These are phyloP conservation scores for Drosophila pruinosa DNA, from an alignment of 1,140 invertebrate genomes.

Conservation along the genomic window DNA sequence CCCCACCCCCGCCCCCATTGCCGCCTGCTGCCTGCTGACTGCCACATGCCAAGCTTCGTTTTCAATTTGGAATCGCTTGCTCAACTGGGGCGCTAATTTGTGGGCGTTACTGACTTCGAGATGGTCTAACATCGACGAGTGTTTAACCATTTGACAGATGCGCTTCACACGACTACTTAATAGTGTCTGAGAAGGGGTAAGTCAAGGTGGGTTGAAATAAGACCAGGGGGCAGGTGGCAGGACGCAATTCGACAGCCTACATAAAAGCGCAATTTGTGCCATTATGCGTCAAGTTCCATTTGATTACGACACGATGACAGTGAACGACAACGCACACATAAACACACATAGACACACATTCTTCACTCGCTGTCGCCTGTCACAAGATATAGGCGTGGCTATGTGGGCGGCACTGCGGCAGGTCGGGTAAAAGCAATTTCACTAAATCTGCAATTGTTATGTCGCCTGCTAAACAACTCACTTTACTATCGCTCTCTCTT, in stretches of 20 bases:
- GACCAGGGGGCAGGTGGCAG: not conserved
- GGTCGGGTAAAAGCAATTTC: slow-evolving; percentile 71
- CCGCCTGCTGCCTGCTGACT: not conserved
- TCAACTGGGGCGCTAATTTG: slow-evolving; percentile 59
- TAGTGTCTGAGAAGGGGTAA: not conserved
- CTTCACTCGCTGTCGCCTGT: too few species aligned
- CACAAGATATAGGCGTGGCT: slow-evolving; percentile 3
- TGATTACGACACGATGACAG: slow-evolving; percentile 77
- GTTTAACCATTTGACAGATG: slow-evolving; percentile 72
- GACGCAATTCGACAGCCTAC: slow-evolving; percentile 66
- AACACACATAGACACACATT: slow-evolving; percentile 19
- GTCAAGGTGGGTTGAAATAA: not conserved
- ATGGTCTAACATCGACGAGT: slow-evolving; percentile 28
- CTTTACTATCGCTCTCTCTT: slow-evolving; percentile 26
- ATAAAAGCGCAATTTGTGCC: slow-evolving; percentile 79
- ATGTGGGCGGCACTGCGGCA: slow-evolving; percentile 6
- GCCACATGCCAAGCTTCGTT: slow-evolving; percentile 57
- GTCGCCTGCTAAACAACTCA: slow-evolving; percentile 78
- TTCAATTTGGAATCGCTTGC: slow-evolving; percentile 62
- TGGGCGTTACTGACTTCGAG: slow-evolving; percentile 28
- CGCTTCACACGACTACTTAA: slow-evolving; percentile 22
- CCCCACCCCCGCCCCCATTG: not conserved
- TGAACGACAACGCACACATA: slow-evolving; percentile 37
- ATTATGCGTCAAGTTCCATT: slow-evolving; percentile 77
- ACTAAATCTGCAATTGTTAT: slow-evolving; percentile 81